These are phyloP conservation scores for Palaemon carinicauda DNA, from an alignment of 1,140 invertebrate genomes.

Conservation along the genomic window DNA sequence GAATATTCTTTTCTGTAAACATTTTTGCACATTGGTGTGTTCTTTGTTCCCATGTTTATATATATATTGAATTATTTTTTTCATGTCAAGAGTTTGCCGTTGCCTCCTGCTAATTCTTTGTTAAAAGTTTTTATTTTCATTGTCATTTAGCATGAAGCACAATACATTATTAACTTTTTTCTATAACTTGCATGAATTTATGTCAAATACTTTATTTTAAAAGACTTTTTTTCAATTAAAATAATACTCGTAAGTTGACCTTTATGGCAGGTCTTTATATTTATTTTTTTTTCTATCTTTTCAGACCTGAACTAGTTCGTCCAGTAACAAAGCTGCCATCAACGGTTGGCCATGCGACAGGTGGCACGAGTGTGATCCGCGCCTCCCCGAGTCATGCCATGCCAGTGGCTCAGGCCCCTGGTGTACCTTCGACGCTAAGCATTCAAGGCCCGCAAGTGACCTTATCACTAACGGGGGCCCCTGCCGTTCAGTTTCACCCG, in stretches of 20 bases:
- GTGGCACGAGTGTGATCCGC: conserved; percentile 53
- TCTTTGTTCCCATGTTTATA: no score
- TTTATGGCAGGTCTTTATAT: not conserved
- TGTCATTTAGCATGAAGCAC: not conserved
- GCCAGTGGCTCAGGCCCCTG: conserved; percentile 17
- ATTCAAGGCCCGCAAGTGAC: conserved; percentile 32
- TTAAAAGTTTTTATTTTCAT: not conserved
- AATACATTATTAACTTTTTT: no score
- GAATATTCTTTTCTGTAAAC: no score
- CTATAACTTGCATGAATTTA: not conserved
- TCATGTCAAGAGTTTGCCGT: no score
- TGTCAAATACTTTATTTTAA: not conserved
- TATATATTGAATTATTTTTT: no score
- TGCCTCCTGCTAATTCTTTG: no score
- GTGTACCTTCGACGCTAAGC: not conserved
- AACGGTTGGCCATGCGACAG: conserved; percentile 33
- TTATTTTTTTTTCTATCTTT: not conserved
- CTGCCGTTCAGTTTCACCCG: not conserved
- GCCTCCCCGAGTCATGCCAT: conserved; percentile 41
- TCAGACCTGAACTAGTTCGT: conserved; percentile 59
- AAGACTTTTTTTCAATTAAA: not conserved
- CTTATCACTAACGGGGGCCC: not conserved
- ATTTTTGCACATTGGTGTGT: no score
- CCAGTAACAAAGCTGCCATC: conserved; percentile 54
- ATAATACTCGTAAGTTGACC: not conserved